A percentile compares a stretch with the other conserved stretches of the same genome.
These are phyloP conservation scores for Diglossa cyanea DNA, from an alignment of 2,797 vertebrate species.

Conservation along the genomic window DNA sequence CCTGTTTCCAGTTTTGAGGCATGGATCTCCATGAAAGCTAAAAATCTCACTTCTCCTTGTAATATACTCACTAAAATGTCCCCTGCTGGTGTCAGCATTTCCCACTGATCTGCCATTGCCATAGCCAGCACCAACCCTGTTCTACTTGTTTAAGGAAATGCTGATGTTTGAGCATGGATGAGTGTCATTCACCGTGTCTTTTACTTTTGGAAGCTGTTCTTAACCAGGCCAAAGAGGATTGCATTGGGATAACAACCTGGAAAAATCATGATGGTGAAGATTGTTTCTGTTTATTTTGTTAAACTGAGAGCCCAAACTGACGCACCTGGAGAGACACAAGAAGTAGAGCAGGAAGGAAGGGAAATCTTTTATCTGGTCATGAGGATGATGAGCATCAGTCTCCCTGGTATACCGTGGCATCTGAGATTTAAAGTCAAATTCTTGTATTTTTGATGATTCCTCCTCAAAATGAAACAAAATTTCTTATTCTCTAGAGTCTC, in stretches of 20 bases:
- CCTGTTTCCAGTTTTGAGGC: neutral
- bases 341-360: neutral
- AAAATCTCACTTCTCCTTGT: neutral
- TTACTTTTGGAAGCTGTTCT: neutral
- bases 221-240: neutral
- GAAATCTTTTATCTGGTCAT: neutral
- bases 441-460: neutral
- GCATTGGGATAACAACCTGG: neutral
- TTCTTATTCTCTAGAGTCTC: neutral
- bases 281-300: neutral
- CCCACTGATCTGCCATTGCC: neutral
- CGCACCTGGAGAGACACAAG: neutral
- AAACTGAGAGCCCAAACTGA: neutral
- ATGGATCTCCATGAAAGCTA: neutral
- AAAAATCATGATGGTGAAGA: neutral
- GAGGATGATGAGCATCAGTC: neutral
- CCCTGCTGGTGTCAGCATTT: neutral
- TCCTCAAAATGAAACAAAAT: neutral
- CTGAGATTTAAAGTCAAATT: neutral
- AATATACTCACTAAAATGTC: neutral
- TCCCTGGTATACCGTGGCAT: neutral
- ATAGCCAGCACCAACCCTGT: neutral
- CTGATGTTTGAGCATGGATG: neutral
- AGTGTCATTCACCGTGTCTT: neutral
- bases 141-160: neutral